Base-by-base conservation (phyloP, 2,113 vertebrate species). In the Centropus unirufus region DNA sequence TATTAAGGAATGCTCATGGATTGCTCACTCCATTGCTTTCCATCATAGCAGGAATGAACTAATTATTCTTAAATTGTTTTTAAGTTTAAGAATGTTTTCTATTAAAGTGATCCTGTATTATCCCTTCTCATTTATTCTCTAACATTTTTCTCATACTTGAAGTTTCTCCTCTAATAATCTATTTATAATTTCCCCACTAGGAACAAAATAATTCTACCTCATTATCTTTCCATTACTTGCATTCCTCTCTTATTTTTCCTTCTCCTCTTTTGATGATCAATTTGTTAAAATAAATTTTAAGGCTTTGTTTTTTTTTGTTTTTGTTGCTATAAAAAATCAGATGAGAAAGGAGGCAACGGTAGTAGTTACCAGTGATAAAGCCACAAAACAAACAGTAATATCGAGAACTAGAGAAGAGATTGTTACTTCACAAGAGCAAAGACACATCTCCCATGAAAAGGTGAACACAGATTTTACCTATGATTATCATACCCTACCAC, bases 401-500 rank as follows among this genome's bases (percentile, higher is more conserved):
- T 96, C 96, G 0, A 98, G 97, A 98, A 97, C 97, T 95, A 98
- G 97, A 98, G 98, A 98, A 98, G 96, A 59, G 87, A 84, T 97
- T 81, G 40, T 92, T 16, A 96, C 96, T 70, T 97, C 96, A 92
- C 97, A 97, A 94, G 98, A 98, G 94, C 97, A 98, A 96, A 94
- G 98, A 52, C 97, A 97, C 82, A 97, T 98, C 97, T 97, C 96
- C 96, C 89, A 95, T 87, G 97, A 98, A 97, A 98, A 98, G 98
- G 98, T 98, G 97, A 98, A 96, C 97, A 95, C n/a, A 54, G 40
- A 86, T 68, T n/a, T 78, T 96, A 89, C 21, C 55, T 49, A 6
- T 63, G 62, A 86, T 18, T 75, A 4, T 75, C 62, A 69, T 69
- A 49, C 5, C 12, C 14, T 67, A 47, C 34, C 27, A 91, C 92